These are phyloP conservation scores for Heliconius himera DNA, from an alignment of 1,140 invertebrate genomes.

Conservation along the genomic window DNA sequence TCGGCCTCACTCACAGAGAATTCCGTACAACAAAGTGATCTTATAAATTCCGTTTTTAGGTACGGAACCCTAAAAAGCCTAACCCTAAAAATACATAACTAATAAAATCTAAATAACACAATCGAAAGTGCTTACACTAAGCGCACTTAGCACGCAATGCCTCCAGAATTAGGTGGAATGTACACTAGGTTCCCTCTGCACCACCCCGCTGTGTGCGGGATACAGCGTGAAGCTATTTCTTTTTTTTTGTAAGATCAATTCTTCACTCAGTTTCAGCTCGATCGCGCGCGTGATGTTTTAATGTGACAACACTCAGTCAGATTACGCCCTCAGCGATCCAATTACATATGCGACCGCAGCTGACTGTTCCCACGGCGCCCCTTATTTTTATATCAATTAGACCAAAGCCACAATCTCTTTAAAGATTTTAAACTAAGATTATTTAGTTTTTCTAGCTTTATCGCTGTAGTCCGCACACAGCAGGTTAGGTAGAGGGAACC, in stretches of 20 bases:
- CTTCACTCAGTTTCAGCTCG: conserved; percentile 35
- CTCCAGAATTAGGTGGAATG: too few relatives aligned
- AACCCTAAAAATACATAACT: not conserved
- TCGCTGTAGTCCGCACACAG: too few relatives aligned
- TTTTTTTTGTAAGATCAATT: conserved; percentile 16
- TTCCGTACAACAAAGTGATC: too few relatives aligned
- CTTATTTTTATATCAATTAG: conserved; percentile 34
- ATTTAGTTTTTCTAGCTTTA: not conserved
- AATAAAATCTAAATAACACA: not conserved
- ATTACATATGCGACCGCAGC: conserved; percentile 61
- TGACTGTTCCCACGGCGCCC: conserved; percentile 55
- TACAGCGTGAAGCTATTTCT: too few relatives aligned
- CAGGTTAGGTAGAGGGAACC: too few relatives aligned
- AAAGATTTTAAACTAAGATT: conserved; percentile 3
- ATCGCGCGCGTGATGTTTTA: conserved; percentile 63
- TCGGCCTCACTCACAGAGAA: too few relatives aligned
- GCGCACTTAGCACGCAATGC: too few relatives aligned
- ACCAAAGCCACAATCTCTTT: conserved; percentile 4
- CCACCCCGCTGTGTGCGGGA: too few relatives aligned
- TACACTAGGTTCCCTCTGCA: too few relatives aligned
- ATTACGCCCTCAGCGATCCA: conserved; percentile 56
- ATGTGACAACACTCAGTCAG: conserved; percentile 63
- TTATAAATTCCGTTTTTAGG: too few relatives aligned
- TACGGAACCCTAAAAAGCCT: too few relatives aligned
- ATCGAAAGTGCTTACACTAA: not conserved